Evolutionary conservation across 2,113 vertebrate species (phyloP).

Genomic region (Pelecanoides urinatrix): DNA sequence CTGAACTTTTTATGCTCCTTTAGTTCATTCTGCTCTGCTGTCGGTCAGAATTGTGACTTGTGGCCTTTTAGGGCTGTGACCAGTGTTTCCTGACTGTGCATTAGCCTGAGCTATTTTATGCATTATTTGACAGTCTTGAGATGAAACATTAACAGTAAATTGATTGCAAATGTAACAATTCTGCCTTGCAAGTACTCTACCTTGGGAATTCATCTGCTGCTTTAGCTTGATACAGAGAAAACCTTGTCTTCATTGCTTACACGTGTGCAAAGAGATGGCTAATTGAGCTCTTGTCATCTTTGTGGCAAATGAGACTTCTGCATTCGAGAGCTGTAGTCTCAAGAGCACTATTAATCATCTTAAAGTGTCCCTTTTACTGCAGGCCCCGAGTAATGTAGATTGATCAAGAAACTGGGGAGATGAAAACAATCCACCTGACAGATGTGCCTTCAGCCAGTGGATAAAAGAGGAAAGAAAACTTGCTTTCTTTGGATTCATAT

Average conservation of each 20-base stretch:
- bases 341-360: conserved; percentile 21
- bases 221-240: not conserved
- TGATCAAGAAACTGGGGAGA: not conserved
- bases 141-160: not conserved
- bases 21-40: not conserved
- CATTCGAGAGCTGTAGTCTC: conserved; percentile 10
- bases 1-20: not conserved
- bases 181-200: not conserved
- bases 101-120: not conserved
- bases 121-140: not conserved
- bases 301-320: not conserved
- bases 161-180: not conserved
- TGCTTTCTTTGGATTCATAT: not conserved
- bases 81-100: not conserved
- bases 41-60: not conserved
- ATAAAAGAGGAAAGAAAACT: not conserved
- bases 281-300: conserved; percentile 21
- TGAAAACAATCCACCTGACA: not conserved
- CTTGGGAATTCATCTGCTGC: conserved; percentile 7
- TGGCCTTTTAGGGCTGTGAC: not conserved
- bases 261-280: not conserved
- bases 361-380: not conserved
- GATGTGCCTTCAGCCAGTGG: not conserved
- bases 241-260: not conserved
- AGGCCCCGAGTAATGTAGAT: not conserved